Evolutionary conservation across 1,140 invertebrate genomes (phyloP).

Genomic region (Saccostrea glomerata): DNA sequence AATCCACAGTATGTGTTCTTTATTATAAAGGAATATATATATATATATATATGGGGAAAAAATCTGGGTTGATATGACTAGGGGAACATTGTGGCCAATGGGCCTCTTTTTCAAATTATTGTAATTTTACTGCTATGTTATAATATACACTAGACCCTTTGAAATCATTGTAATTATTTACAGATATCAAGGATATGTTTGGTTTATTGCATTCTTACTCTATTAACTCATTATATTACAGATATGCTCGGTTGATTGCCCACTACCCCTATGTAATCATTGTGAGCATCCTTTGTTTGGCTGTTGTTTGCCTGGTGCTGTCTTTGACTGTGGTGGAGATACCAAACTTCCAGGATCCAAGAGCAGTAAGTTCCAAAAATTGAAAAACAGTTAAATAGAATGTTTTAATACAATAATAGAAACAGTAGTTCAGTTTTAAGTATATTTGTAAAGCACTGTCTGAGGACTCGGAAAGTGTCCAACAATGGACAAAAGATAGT

Average conservation of each 20-base stretch:
- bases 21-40: no score
- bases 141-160: neutral
- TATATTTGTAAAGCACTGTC: no score
- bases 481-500: no score
- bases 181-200: slow-evolving; percentile 68
- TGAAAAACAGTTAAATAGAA: no score
- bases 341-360: slow-evolving; percentile 89
- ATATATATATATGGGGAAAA: no score
- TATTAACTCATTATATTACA: slow-evolving; percentile 51
- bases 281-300: slow-evolving; percentile 84
- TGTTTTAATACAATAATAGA: no score
- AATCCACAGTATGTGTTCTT: no score
- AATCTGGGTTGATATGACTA: no score
- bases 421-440: no score
- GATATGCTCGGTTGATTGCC: slow-evolving; percentile 85
- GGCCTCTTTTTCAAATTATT: neutral
- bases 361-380: slow-evolving; percentile 79
- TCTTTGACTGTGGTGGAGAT: slow-evolving; percentile 85
- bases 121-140: neutral
- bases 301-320: slow-evolving; percentile 85
- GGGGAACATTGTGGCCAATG: no score
- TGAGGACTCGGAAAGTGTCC: no score
- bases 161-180: slow-evolving; percentile 5
- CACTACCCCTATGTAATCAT: slow-evolving; percentile 88
- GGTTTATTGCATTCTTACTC: no score